Evolutionary conservation across 2,888 invertebrate genomes (phyloP).

Genomic region (Tenthredo livida): DNA sequence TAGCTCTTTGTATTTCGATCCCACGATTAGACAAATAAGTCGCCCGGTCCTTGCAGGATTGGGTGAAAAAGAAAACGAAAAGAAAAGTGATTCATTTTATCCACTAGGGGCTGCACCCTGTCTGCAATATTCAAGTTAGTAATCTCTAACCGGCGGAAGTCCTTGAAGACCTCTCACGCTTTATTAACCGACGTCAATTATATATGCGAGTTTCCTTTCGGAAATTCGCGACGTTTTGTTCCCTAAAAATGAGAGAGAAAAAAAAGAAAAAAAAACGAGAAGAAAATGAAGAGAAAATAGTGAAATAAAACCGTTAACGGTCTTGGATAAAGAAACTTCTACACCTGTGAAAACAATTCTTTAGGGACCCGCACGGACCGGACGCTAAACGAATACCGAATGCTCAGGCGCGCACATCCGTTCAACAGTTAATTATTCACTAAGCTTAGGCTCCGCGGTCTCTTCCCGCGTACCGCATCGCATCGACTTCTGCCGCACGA

Average conservation of each 20-base stretch:
- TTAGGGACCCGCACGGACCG: slow-evolving; percentile 27
- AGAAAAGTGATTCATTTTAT: neutral
- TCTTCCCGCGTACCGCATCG: neutral
- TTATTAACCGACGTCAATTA: neutral
- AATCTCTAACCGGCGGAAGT: neutral
- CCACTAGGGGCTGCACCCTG: neutral
- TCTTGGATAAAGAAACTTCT: neutral
- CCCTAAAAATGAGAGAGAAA: neutral
- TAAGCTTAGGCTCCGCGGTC: slow-evolving; percentile 23
- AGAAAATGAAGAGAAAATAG: slow-evolving; percentile 29
- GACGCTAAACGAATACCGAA: slow-evolving; percentile 49
- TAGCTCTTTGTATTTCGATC: neutral
- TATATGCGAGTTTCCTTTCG: neutral
- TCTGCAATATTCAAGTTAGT: neutral
- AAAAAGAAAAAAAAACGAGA: slow-evolving; percentile 38
- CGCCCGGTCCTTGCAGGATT: neutral
- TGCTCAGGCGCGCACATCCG: slow-evolving; percentile 49
- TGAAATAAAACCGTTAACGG: slow-evolving; percentile 22
- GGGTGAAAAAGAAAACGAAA: neutral
- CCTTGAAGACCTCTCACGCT: neutral
- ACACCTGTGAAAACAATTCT: slow-evolving; percentile 45
- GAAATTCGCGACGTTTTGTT: neutral
- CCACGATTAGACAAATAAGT: slow-evolving; percentile 1
- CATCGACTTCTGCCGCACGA: neutral
- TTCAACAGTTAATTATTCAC: slow-evolving; percentile 46